Evolutionary conservation across 2,888 invertebrate genomes (phyloP).

Genomic region (Agonopterix arenella): DNA sequence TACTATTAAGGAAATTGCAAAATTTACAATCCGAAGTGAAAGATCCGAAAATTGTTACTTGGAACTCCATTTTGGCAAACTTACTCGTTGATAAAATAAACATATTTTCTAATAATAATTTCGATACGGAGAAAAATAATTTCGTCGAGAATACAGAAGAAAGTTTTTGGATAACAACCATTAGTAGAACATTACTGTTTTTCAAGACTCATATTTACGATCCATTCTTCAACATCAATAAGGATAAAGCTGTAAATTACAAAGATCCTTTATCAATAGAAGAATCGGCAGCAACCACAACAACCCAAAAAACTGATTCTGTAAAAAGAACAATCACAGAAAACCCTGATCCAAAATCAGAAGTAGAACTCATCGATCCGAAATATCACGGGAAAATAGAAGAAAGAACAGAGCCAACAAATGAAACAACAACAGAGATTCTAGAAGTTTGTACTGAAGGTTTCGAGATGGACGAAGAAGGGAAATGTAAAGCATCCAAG

Average conservation of each 20-base stretch:
- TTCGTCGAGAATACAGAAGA: conserved; percentile 14
- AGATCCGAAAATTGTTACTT: conserved; percentile 38
- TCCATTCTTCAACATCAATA: conserved; percentile 13
- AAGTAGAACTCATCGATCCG: conserved; percentile 55
- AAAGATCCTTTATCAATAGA: neutral
- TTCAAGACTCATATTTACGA: conserved; percentile 51
- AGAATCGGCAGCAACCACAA: neutral
- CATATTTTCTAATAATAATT: conserved; percentile 37
- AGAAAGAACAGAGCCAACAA: neutral
- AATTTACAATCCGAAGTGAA: conserved; percentile 28
- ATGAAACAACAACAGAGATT: neutral
- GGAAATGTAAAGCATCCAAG: conserved; percentile 38
- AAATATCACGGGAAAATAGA: conserved; percentile 36
- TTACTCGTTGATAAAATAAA: conserved; percentile 52
- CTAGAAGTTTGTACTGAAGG: conserved; percentile 34
- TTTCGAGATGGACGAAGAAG: conserved; percentile 28
- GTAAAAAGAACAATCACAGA: no score
- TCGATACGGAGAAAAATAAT: conserved; percentile 14
- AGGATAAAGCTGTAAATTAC: neutral
- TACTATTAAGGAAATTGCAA: conserved; percentile 56
- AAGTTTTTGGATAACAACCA: conserved; percentile 27
- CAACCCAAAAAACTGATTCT: neutral
- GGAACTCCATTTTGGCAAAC: conserved; percentile 60
- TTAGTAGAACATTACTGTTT: conserved; percentile 38
- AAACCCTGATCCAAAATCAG: conserved; percentile 33